A percentile compares a stretch with the other conserved stretches of the same genome.
Conservation (phyloP, 2,797 vertebrate species). For the Rhinoraja longicauda region DNA sequence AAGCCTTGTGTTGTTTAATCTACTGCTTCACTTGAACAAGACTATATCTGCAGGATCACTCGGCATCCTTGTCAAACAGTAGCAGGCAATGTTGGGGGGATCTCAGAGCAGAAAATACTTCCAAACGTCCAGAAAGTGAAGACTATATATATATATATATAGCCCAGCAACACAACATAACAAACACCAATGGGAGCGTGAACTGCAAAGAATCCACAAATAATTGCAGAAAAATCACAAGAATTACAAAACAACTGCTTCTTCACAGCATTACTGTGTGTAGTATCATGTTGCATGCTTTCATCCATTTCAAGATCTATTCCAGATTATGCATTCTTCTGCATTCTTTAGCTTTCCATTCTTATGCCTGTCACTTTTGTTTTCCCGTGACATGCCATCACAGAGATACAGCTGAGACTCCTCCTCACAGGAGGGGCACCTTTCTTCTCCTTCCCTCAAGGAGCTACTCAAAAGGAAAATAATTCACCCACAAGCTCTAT, state of each 20-base stretch:
- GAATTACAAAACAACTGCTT: neutral
- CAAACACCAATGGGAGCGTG: too few species aligned
- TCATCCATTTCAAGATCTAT: neutral
- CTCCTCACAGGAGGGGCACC: neutral
- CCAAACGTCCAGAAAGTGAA: neutral
- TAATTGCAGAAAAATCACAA: neutral
- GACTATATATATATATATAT: neutral
- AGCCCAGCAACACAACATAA: neutral
- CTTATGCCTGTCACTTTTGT: neutral
- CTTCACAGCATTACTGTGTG: neutral
- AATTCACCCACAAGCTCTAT: neutral
- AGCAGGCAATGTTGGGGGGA: neutral
- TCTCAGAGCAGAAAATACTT: neutral
- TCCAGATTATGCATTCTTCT: neutral
- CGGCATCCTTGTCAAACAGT: neutral
- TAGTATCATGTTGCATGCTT: neutral
- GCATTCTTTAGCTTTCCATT: neutral
- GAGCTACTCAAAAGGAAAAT: neutral
- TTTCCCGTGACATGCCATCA: too few species aligned
- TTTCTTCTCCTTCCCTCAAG: neutral
- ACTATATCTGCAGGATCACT: neutral
- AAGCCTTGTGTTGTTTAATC: neutral
- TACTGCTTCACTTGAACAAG: neutral
- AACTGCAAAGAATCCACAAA: neutral
- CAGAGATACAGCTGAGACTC: neutral